A percentile compares a stretch with the other conserved stretches of the same genome.
Conservation (phyloP, 2,888 invertebrate genomes). For the Crematogaster levior region DNA sequence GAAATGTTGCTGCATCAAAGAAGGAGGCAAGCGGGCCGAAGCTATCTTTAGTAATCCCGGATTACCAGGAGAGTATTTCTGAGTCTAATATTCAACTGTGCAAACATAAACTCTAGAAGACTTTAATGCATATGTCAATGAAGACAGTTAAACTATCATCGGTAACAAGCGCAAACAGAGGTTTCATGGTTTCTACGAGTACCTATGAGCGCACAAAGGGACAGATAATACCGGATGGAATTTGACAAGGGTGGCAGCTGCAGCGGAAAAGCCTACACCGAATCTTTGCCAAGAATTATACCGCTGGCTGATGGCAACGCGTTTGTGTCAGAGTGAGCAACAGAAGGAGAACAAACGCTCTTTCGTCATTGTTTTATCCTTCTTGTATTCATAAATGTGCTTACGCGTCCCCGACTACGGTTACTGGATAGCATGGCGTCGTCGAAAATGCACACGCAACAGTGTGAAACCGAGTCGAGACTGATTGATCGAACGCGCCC, state of each 20-base stretch:
- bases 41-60: constrained; percentile 26
- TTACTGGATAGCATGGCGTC: constrained; percentile 6
- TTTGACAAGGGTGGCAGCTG: constrained; percentile 61
- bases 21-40: neutral
- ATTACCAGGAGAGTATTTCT: constrained; percentile 8
- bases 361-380: constrained; percentile 62
- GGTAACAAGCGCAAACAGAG: neutral
- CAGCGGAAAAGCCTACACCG: constrained; percentile 30
- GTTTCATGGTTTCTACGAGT: neutral
- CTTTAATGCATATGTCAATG: constrained; percentile 6
- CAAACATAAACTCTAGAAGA: neutral
- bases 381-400: constrained; percentile 4
- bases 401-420: neutral
- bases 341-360: constrained; percentile 22
- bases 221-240: constrained; percentile 40
- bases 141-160: constrained; percentile 6
- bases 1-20: constrained; percentile 13
- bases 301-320: constrained; percentile 25
- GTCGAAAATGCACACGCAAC: constrained; percentile 26
- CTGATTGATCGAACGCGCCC: constrained; percentile 48
- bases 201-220: neutral
- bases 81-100: constrained; percentile 14
- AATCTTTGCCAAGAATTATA: constrained; percentile 59
- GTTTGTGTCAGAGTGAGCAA: neutral
- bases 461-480: constrained; percentile 21